Evolutionary conservation across 2,113 vertebrate genomes (phyloP).

Genomic region (Nyctereutes procyonoides): DNA sequence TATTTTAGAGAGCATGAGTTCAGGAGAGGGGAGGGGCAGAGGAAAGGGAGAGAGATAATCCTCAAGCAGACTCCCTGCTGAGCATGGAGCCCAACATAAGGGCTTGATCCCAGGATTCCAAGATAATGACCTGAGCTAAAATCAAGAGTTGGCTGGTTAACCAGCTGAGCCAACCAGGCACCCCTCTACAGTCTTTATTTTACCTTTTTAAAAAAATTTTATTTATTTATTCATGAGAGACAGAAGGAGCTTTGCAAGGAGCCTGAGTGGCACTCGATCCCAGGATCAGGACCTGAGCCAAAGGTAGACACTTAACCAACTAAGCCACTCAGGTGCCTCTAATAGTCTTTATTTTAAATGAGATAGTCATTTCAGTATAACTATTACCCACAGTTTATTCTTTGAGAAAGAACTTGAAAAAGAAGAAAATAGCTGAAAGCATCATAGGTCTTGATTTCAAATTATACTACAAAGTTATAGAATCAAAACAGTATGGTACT

Average conservation of each 20-base stretch:
- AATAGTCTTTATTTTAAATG: slow-evolving; percentile 32
- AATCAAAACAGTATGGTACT: not conserved
- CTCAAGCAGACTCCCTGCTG: not conserved
- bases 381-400: not conserved
- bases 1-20: not conserved
- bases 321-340: not conserved
- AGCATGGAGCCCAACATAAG: not conserved
- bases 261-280: not conserved
- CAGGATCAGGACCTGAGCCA: not conserved
- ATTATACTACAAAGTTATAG: not conserved
- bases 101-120: not conserved
- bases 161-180: not conserved
- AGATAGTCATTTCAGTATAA: slow-evolving; percentile 11
- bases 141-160: not conserved
- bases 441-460: not conserved
- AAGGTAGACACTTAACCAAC: not conserved
- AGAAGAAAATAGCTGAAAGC: not conserved
- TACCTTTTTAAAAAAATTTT: not conserved
- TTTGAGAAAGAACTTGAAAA: not conserved
- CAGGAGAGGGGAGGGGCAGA: not conserved
- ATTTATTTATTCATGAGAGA: too few species aligned
- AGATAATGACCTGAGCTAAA: not conserved
- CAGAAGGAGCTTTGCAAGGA: too few species aligned
- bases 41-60: not conserved
- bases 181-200: not conserved